Conservation (phyloP, 2,888 invertebrate genomes). For the Caradrina kadenii region DNA sequence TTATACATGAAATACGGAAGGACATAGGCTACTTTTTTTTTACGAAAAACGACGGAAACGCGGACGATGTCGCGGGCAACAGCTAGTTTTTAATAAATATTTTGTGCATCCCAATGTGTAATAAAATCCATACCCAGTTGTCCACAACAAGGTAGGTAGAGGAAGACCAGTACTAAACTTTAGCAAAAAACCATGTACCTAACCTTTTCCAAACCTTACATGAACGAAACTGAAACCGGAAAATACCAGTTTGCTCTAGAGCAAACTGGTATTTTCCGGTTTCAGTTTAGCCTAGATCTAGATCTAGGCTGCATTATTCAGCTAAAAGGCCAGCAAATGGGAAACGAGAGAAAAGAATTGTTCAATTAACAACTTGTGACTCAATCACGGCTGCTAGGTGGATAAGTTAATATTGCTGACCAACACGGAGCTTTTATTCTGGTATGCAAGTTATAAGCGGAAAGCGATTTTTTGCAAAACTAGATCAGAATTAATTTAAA, state of each 20-base stretch:
- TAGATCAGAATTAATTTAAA: neutral
- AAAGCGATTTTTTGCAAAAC: constrained; percentile 13
- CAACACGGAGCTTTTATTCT: constrained; percentile 57
- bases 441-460: constrained; percentile 42
- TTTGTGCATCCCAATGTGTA: too few relatives aligned
- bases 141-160: too few relatives aligned
- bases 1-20: too few relatives aligned
- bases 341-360: constrained; percentile 59
- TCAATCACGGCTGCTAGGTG: constrained; percentile 71
- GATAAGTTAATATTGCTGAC: constrained; percentile 73
- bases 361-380: constrained; percentile 71
- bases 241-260: neutral
- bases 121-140: too few relatives aligned
- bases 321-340: constrained; percentile 21
- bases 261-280: too few relatives aligned
- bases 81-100: too few relatives aligned
- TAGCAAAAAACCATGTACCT: too few relatives aligned
- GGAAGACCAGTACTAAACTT: too few relatives aligned
- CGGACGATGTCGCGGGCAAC: too few relatives aligned
- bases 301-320: constrained; percentile 7
- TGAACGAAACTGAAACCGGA: neutral
- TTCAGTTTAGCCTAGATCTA: too few relatives aligned
- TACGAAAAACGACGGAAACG: too few relatives aligned
- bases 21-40: too few relatives aligned
- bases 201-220: neutral